Percentiles rank a stretch among this genome's conserved stretches.
These are phyloP conservation scores for Drosophila ochracea DNA, from an alignment of 2,888 invertebrate species.

Conservation along the genomic window DNA sequence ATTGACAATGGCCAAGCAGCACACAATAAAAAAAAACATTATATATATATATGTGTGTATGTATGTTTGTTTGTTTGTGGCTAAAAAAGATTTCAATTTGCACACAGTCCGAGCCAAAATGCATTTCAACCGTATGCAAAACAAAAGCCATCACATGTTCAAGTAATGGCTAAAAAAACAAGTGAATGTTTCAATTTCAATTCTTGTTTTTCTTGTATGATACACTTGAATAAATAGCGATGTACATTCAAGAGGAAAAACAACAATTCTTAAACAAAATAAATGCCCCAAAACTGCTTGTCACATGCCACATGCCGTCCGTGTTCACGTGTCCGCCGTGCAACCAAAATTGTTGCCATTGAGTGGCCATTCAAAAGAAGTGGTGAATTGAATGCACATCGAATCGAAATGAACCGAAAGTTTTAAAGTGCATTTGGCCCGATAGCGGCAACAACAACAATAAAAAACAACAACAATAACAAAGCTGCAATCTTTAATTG, in stretches of 20 bases:
- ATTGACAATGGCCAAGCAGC: slow-evolving; percentile 8
- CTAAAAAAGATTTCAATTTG: neutral
- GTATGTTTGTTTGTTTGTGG: neutral
- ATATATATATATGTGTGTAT: neutral
- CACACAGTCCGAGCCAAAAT: neutral
- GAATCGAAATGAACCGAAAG: slow-evolving; percentile 45
- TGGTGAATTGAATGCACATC: slow-evolving; percentile 36
- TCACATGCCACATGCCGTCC: slow-evolving; percentile 11
- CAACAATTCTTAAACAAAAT: neutral
- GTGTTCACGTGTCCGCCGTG: slow-evolving; percentile 8
- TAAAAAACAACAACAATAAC: slow-evolving; percentile 9
- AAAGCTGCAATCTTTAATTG: slow-evolving; percentile 51
- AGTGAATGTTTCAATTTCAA: neutral
- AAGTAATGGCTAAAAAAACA: neutral
- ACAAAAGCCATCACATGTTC: neutral
- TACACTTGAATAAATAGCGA: neutral
- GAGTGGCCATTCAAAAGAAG: slow-evolving; percentile 11
- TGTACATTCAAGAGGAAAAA: neutral
- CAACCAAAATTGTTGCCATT: slow-evolving; percentile 19
- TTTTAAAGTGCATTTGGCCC: slow-evolving; percentile 33
- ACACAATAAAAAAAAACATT: slow-evolving; percentile 3
- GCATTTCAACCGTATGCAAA: slow-evolving; percentile 22
- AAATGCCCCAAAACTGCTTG: neutral
- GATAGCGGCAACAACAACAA: slow-evolving; percentile 5
- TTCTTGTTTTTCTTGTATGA: neutral